A percentile compares a stretch with the other conserved stretches of the same genome.
Conservation (phyloP, 2,797 vertebrate species). For the Centroberyx gerrardi region DNA sequence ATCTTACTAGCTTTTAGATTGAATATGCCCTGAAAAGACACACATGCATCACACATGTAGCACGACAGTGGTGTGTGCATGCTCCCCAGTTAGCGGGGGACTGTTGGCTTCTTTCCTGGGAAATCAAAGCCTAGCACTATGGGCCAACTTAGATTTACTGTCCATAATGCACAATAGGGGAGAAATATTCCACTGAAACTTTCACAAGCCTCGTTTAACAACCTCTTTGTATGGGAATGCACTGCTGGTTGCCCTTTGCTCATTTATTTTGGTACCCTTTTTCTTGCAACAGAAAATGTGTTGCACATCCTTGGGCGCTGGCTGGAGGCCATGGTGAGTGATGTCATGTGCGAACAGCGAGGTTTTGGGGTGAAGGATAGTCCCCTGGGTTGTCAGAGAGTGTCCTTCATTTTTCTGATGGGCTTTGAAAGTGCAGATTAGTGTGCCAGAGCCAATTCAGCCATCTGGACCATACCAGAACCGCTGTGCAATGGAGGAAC, state of each 20-base stretch:
- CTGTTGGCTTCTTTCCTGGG: constrained; percentile 60
- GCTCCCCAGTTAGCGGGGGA: constrained; percentile 9
- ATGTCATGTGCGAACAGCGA: constrained; percentile 68
- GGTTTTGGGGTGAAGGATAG: constrained; percentile 59
- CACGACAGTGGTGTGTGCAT: constrained; percentile 21
- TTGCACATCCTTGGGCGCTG: constrained; percentile 56
- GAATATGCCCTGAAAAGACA: constrained; percentile 12
- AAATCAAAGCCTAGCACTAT: constrained; percentile 52
- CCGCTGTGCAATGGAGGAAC: constrained; percentile 28
- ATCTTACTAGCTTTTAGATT: background rate
- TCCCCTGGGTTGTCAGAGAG: constrained; percentile 58
- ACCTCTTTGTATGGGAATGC: constrained; percentile 53
- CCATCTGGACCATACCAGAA: constrained; percentile 74
- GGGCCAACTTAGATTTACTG: constrained; percentile 51
- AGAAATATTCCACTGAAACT: constrained; percentile 64
- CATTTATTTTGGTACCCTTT: constrained; percentile 51
- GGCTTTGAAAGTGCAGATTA: constrained; percentile 71
- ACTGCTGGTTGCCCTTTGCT: constrained; percentile 48
- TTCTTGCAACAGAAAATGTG: constrained; percentile 65
- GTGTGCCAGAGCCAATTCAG: constrained; percentile 54
- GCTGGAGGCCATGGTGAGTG: constrained; percentile 60
- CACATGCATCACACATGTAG: constrained; percentile 35
- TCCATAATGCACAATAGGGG: constrained; percentile 43
- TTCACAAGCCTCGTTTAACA: constrained; percentile 68
- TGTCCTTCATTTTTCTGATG: constrained; percentile 65